phyloP scores from a whole-genome alignment of 2,113 vertebrate species.

The Pundamilia nyererei region DNA sequence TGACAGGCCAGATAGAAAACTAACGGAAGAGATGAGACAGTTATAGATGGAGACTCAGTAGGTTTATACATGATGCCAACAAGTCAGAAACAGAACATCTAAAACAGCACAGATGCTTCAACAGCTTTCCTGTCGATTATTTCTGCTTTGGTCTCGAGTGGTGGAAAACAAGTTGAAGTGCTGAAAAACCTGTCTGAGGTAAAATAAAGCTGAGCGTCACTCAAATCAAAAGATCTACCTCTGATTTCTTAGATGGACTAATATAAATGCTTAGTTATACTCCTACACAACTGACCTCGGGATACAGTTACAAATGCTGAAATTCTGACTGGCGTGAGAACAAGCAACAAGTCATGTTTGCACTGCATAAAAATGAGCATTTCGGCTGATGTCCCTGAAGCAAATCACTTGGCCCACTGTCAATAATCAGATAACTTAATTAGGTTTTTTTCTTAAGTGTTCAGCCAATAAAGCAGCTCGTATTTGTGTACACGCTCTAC shows the following conservation, averaged over 20 bases:
- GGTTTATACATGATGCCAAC: not conserved
- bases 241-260: not conserved
- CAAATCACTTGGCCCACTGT: not conserved
- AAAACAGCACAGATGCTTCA: not conserved
- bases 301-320: not conserved
- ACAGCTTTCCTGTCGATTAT: not conserved
- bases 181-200: not conserved
- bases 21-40: not conserved
- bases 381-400: not conserved
- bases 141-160: not conserved
- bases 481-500: not conserved
- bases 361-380: constrained; percentile 12
- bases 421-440: not conserved
- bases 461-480: constrained; percentile 1
- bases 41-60: not conserved
- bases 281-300: not conserved
- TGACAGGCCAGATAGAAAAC: not conserved
- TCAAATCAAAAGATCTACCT: not conserved
- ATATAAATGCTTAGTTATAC: not conserved
- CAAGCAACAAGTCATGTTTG: not conserved
- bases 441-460: not conserved
- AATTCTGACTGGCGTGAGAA: not conserved
- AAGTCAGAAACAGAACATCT: not conserved
- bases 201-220: not conserved
- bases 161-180: not conserved